Evolutionary conservation across 2,888 invertebrate species (phyloP).

Genomic region (Strigamia crassipes): DNA sequence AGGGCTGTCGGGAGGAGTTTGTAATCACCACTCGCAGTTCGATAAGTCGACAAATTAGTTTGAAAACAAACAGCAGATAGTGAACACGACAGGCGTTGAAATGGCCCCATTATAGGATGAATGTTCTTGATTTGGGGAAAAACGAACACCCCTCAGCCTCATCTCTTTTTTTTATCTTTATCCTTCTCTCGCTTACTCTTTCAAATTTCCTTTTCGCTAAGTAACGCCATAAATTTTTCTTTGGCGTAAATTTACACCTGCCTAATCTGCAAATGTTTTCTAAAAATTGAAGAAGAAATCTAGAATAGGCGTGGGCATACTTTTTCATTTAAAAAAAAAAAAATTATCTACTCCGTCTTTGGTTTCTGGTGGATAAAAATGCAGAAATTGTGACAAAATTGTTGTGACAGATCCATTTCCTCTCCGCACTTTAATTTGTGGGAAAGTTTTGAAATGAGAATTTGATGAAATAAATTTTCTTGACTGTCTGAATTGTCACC

Average conservation of each 20-base stretch:
- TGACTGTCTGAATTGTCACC: not conserved
- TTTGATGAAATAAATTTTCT: not conserved
- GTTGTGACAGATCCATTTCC: no score
- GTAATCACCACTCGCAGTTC: conserved; percentile 37
- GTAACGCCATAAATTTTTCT: not conserved
- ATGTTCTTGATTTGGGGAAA: conserved; percentile 27
- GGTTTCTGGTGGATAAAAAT: no score
- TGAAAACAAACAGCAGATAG: conserved; percentile 37
- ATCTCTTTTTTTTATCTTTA: not conserved
- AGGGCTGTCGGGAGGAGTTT: conserved; percentile 26
- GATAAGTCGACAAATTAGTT: conserved; percentile 37
- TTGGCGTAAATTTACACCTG: not conserved
- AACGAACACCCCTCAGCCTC: not conserved
- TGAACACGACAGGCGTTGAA: conserved; percentile 32
- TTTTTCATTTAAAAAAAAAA: no score
- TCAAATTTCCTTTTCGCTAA: conserved; percentile 14
- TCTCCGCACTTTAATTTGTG: no score
- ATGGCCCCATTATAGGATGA: conserved; percentile 34
- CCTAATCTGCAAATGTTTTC: not conserved
- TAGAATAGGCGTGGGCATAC: no score
- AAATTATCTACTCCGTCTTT: no score
- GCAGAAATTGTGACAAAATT: no score
- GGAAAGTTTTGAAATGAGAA: no score
- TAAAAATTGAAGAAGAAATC: not conserved
- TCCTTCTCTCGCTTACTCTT: not conserved